Percentiles rank a stretch among this genome's conserved stretches.
Evolutionary conservation across 2,113 vertebrate genomes (phyloP).

Genomic region (Andinoacara biseriatus): DNA sequence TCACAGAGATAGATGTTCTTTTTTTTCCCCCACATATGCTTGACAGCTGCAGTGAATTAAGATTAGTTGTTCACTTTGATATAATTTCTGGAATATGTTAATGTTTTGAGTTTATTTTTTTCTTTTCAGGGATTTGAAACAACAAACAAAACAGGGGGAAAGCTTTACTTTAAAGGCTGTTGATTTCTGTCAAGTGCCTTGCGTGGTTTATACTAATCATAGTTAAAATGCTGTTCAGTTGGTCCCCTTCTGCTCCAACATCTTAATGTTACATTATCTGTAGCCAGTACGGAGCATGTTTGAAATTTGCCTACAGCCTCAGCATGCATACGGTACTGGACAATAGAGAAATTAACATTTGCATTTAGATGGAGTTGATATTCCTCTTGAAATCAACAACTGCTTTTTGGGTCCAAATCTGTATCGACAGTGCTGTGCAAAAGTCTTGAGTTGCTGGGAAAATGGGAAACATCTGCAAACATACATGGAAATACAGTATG

Average conservation of each 20-base stretch:
- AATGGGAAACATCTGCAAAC: background rate
- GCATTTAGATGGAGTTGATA: background rate
- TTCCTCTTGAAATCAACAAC: background rate
- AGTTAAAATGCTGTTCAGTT: background rate
- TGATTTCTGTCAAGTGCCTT: background rate
- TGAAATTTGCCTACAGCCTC: background rate
- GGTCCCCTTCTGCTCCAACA: background rate
- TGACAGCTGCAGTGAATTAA: background rate
- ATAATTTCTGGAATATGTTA: background rate
- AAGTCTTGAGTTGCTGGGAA: background rate
- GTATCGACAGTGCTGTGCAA: background rate
- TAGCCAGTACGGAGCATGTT: background rate
- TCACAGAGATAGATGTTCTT: background rate
- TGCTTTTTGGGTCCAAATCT: background rate
- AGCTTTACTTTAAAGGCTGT: background rate
- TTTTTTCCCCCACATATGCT: background rate
- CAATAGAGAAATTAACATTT: background rate
- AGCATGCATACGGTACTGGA: background rate
- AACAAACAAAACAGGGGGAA: background rate
- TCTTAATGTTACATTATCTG: background rate
- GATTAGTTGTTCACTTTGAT: background rate
- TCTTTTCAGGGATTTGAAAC: background rate
- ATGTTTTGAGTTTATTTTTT: background rate
- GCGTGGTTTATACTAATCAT: background rate
- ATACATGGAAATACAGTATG: background rate